Evolutionary conservation across 2,113 vertebrate genomes (phyloP).

Genomic region (Anhinga rufa): DNA sequence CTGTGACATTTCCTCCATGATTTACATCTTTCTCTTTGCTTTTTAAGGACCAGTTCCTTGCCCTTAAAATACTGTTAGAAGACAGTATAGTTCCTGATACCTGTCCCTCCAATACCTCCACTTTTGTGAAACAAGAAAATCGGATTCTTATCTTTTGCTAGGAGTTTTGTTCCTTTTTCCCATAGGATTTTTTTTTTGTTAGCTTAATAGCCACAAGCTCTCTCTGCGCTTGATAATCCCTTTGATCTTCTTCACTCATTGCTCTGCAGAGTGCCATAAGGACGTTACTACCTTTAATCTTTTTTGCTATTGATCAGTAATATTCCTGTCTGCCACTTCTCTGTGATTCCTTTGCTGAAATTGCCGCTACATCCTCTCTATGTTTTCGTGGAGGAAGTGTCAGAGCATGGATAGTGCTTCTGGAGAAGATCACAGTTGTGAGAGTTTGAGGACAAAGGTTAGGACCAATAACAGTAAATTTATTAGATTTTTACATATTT

Average conservation of each 20-base stretch:
- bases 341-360: background rate
- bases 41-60: background rate
- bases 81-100: background rate
- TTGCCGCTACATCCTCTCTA: background rate
- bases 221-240: background rate
- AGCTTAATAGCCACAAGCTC: constrained; percentile 47
- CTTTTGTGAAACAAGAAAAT: constrained; percentile 15
- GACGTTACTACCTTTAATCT: constrained; percentile 46
- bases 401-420: background rate
- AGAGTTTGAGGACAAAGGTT: background rate
- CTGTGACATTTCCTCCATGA: accelerated
- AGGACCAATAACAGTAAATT: background rate
- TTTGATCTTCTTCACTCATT: constrained; percentile 41
- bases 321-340: constrained; percentile 7
- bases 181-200: background rate
- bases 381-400: background rate
- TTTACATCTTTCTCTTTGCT: background rate
- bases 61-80: background rate
- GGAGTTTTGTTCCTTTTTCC: constrained; percentile 25
- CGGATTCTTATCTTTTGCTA: background rate
- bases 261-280: constrained; percentile 15
- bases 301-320: constrained; percentile 45
- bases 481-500: background rate
- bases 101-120: background rate
- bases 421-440: background rate